Evolutionary conservation across 35 echinoderm and acorn worm genomes (phyloP).

Genomic region (Heliocidaris tuberculata): DNA sequence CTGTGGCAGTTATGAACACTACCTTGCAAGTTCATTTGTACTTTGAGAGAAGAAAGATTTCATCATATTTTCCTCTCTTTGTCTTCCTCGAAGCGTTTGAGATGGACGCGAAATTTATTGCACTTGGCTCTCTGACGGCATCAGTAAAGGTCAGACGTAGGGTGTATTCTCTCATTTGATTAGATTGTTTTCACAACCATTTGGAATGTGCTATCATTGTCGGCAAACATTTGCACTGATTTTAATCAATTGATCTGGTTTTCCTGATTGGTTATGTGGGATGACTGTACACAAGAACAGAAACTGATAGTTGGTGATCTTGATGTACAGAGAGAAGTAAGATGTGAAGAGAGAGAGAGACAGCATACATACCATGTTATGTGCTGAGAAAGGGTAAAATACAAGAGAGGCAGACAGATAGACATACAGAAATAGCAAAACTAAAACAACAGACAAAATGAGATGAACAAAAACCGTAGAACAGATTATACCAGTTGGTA

Average conservation of each 20-base stretch:
- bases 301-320: neutral
- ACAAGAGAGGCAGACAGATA: neutral
- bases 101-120: neutral
- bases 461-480: neutral
- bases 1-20: neutral
- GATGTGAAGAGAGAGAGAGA: too few relatives aligned
- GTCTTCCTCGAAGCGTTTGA: neutral
- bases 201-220: slow-evolving; percentile 16
- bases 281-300: neutral
- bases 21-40: neutral
- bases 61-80: neutral
- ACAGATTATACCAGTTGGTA: neutral
- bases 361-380: too few relatives aligned
- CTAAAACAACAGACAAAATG: neutral
- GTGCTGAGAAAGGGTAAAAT: neutral
- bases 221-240: neutral
- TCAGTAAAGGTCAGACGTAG: neutral
- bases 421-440: neutral
- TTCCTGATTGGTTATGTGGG: neutral
- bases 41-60: neutral
- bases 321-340: neutral
- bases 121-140: neutral
- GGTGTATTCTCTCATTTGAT: slow-evolving; percentile 11
- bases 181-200: neutral
- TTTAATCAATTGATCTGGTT: slow-evolving; percentile 18